Base-by-base conservation (phyloP, 64 coral and sea anemone species). In the Pocillopora damicornis region DNA sequence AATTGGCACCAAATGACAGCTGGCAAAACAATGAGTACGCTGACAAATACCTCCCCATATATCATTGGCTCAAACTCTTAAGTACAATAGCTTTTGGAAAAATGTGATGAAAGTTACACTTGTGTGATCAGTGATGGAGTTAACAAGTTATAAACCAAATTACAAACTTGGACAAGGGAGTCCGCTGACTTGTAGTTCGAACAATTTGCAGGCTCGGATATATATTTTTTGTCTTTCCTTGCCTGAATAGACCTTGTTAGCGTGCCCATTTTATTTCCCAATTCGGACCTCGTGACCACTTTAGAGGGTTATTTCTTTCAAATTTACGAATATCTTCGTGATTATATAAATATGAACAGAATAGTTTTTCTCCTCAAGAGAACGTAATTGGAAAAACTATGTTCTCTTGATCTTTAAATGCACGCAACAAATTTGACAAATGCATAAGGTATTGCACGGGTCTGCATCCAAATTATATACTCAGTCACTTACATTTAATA, bases 41-140 rank as follows among this genome's bases (percentile, higher is more conserved):
- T 13, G 12, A 68, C 3, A 15, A 68, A 4, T 68, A 4, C 65
- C 12, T 13, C n/a, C 3, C 4, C 1, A 4, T 9, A 13, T 68
- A 9, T 68, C n/a, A 68, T n/a, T 68, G 65, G 65, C 65, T 68
- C 65, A 4, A 13, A 68, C 65, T 68, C 65, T 68, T 9, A 68
- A 68, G 65, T 68, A 68, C 65, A 68, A 68, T 68, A 68, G 65
- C 3, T 4, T 68, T 68, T 9, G 65, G 65, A n/a, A 68, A 68
- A 68, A 9, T 68, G 12, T 68, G 65, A 68, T 68, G n/a, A 68
- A 18, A 4, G 65, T 68, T 68, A 68, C 13, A 68, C 65, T 4
- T 68, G 65, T 68, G 65, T 68, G 65, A 68, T 68, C 15, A 68
- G 65, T 68, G 65, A 68, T 68, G 65, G 65, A 68, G 65, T 15